These are phyloP conservation scores for Drosophila differens DNA, from an alignment of 2,888 invertebrate genomes.

Conservation along the genomic window DNA sequence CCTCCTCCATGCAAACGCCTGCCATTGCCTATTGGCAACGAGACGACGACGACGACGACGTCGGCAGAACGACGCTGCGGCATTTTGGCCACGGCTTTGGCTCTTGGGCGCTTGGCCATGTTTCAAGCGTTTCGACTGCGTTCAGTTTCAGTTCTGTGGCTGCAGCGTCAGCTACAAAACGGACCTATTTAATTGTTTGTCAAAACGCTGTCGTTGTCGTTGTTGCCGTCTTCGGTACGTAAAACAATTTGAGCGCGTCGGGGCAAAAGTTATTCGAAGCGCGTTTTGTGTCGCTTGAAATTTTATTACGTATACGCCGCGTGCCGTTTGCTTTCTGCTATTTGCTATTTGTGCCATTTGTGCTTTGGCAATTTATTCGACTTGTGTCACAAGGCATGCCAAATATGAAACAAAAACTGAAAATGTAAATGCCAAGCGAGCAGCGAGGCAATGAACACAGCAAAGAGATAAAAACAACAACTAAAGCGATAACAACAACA, in stretches of 20 bases:
- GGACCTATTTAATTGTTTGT: slow-evolving; percentile 28
- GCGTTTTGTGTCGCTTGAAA: slow-evolving; percentile 49
- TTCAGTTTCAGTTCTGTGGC: slow-evolving; percentile 70
- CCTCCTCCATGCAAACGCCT: slow-evolving; percentile 8
- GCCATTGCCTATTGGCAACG: slow-evolving; percentile 66
- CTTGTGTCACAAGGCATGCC: slow-evolving; percentile 65
- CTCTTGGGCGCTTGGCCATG: slow-evolving; percentile 68
- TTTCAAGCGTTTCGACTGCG: slow-evolving; percentile 65
- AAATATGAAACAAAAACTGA: slow-evolving; percentile 68
- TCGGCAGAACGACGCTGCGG: slow-evolving; percentile 71
- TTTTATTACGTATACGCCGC: slow-evolving; percentile 76
- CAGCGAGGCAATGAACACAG: slow-evolving; percentile 29
- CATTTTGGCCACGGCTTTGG: slow-evolving; percentile 72
- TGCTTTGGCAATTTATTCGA: slow-evolving; percentile 60
- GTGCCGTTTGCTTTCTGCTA: slow-evolving; percentile 42
- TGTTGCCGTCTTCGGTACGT: slow-evolving; percentile 20
- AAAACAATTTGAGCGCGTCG: slow-evolving; percentile 31
- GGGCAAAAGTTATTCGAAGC: slow-evolving; percentile 45
- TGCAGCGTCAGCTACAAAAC: slow-evolving; percentile 68
- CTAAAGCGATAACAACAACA: slow-evolving; percentile 42
- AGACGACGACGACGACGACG: slow-evolving; percentile 25
- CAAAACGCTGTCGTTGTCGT: neutral
- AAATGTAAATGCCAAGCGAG: slow-evolving; percentile 64
- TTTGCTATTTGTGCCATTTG: slow-evolving; percentile 34
- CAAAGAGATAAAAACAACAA: slow-evolving; percentile 60